These are phyloP conservation scores for Dicyrtoma fusca DNA, from an alignment of 2,888 invertebrate species.

Conservation along the genomic window DNA sequence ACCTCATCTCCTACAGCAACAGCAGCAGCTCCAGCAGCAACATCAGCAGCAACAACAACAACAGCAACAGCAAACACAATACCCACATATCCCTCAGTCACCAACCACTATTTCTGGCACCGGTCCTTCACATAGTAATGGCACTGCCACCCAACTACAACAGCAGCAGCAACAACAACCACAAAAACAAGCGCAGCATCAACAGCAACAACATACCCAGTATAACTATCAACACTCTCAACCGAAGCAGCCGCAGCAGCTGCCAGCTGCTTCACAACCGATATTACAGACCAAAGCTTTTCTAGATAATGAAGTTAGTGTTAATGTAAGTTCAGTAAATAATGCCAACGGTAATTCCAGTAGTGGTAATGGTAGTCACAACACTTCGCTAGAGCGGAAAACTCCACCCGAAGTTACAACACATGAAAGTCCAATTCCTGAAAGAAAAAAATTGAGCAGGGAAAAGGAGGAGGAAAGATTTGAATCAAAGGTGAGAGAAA, in stretches of 20 bases:
- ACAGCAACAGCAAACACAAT: not conserved
- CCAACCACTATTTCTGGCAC: no score
- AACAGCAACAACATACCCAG: not conserved
- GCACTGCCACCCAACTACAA: not conserved
- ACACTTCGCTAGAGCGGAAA: slow-evolving; percentile 49
- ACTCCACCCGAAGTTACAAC: slow-evolving; percentile 77
- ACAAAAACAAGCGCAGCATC: not conserved
- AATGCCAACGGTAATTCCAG: not conserved
- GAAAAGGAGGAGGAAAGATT: slow-evolving; percentile 85
- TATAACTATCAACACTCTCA: not conserved
- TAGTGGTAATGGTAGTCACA: slow-evolving; percentile 16
- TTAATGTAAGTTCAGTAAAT: not conserved
- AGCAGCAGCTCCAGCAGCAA: not conserved
- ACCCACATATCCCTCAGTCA: no score
- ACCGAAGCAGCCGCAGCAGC: slow-evolving; percentile 1
- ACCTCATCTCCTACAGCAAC: not conserved
- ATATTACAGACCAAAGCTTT: slow-evolving; percentile 25
- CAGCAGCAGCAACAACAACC: slow-evolving; percentile 6
- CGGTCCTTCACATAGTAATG: not conserved
- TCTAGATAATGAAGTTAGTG: not conserved
- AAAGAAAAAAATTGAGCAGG: slow-evolving; percentile 86
- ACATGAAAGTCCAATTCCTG: slow-evolving; percentile 93
- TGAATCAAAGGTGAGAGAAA: slow-evolving; percentile 69
- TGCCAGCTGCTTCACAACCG: not conserved
- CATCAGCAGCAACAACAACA: slow-evolving; percentile 1